phyloP scores from a whole-genome alignment of 2,888 invertebrate genomes.

The Minunthozetes semirufus region DNA sequence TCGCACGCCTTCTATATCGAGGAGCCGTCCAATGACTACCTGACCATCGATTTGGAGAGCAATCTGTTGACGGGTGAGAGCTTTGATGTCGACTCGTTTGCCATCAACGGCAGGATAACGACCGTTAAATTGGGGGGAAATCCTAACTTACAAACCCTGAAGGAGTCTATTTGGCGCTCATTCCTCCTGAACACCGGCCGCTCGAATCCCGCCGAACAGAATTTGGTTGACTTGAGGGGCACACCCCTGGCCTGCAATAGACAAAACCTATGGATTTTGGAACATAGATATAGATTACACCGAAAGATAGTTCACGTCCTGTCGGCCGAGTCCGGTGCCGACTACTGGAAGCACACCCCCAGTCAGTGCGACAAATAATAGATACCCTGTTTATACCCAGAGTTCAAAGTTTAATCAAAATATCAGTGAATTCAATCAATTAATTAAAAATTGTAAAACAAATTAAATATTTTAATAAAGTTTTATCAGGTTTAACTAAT shows the following conservation, averaged over 20 bases:
- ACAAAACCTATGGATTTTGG: neutral
- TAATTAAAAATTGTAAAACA: too few species aligned
- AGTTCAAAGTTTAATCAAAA: too few species aligned
- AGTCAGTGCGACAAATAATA: neutral
- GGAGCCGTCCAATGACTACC: neutral
- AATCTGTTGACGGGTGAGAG: neutral
- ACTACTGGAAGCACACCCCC: neutral
- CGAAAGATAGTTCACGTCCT: neutral
- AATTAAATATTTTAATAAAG: too few species aligned
- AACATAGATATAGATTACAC: neutral
- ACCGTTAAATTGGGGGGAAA: neutral
- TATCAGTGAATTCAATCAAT: too few species aligned
- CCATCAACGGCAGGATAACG: neutral
- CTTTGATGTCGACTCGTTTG: neutral
- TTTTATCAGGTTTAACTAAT: too few species aligned
- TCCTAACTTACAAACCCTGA: neutral
- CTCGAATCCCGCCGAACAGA: neutral
- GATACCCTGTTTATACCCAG: neutral
- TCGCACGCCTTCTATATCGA: neutral
- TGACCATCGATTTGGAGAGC: neutral
- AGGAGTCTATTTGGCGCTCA: neutral
- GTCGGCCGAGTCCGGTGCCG: neutral
- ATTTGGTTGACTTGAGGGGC: neutral
- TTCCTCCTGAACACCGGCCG: neutral
- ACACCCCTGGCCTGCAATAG: neutral